Conservation (phyloP, 2,797 vertebrate genomes). For the Perdix hodgsoniae region DNA sequence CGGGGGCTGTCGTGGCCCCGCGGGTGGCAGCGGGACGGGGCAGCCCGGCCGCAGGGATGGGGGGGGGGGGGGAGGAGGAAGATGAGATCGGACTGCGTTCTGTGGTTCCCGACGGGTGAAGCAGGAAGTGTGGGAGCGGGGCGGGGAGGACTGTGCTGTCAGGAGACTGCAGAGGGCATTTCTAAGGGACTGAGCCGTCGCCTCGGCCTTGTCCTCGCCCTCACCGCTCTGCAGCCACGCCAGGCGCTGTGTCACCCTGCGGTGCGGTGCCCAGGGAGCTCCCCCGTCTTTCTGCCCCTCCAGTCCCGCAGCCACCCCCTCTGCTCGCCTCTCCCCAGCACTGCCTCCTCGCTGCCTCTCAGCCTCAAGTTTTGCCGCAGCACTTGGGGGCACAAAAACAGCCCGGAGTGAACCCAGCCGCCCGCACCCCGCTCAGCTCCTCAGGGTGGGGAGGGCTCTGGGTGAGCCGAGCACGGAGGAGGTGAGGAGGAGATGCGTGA, state of each 20-base stretch:
- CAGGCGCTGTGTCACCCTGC: not conserved
- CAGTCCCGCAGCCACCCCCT: not conserved
- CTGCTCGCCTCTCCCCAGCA: not conserved
- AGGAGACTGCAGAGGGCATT: not conserved
- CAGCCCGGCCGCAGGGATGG: not conserved
- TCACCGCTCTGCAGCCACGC: not conserved
- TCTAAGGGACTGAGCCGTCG: not conserved
- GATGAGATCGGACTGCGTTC: fast-evolving
- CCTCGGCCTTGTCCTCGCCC: fast-evolving
- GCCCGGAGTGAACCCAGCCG: fast-evolving
- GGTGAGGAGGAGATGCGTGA: too few relatives aligned
- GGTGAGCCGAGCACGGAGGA: too few relatives aligned
- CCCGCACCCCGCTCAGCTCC: not conserved
- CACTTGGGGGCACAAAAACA: constrained; percentile 32
- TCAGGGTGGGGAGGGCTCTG: not conserved
- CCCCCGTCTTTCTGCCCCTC: not conserved
- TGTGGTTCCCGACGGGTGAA: not conserved
- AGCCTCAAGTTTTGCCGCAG: not conserved
- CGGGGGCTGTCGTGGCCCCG: fast-evolving
- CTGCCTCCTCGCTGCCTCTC: not conserved
- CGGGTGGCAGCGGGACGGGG: not conserved
- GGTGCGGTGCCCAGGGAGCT: not conserved
- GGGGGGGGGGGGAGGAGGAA: not conserved
- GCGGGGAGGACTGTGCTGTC: not conserved
- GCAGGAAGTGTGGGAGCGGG: not conserved